Percentiles rank a stretch among this genome's conserved stretches.
Evolutionary conservation across 2,888 invertebrate genomes (phyloP).

Genomic region (Drosophila rubida): DNA sequence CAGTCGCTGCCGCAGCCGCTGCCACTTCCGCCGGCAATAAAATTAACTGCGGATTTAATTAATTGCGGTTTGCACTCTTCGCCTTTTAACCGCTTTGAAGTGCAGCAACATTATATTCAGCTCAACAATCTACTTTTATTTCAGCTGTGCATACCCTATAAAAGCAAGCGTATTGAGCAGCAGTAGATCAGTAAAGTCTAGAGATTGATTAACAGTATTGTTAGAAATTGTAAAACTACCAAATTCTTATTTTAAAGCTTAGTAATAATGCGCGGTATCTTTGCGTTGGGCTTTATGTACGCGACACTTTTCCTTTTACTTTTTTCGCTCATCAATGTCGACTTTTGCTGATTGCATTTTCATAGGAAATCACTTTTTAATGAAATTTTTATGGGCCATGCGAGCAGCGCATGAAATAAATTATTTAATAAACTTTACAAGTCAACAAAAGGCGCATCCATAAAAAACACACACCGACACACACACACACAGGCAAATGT

Average conservation of each 20-base stretch:
- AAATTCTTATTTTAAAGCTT: no score
- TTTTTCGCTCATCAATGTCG: constrained; percentile 10
- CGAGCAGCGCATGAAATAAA: constrained; percentile 41
- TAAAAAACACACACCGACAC: no score
- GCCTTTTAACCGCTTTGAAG: constrained; percentile 43
- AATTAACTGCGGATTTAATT: constrained; percentile 63
- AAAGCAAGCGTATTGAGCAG: background rate
- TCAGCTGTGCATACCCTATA: constrained; percentile 17
- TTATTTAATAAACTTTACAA: constrained; percentile 44
- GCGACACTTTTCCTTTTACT: background rate
- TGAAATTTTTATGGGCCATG: constrained; percentile 42
- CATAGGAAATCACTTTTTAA: constrained; percentile 59
- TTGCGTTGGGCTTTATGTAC: background rate
- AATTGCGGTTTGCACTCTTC: constrained; percentile 63
- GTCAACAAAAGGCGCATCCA: constrained; percentile 12
- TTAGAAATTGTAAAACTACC: no score
- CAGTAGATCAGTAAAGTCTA: background rate
- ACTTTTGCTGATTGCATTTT: constrained; percentile 55
- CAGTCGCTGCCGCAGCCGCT: constrained; percentile 62
- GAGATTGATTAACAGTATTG: no score
- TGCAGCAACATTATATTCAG: constrained; percentile 22
- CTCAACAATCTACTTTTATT: constrained; percentile 23
- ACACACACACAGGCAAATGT: no score
- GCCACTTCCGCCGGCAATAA: constrained; percentile 68
- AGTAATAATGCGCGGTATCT: no score